Evolutionary conservation across 37 sponge, comb jelly and placozoan genomes (phyloP).

Genomic region (Bolinopsis microptera): DNA sequence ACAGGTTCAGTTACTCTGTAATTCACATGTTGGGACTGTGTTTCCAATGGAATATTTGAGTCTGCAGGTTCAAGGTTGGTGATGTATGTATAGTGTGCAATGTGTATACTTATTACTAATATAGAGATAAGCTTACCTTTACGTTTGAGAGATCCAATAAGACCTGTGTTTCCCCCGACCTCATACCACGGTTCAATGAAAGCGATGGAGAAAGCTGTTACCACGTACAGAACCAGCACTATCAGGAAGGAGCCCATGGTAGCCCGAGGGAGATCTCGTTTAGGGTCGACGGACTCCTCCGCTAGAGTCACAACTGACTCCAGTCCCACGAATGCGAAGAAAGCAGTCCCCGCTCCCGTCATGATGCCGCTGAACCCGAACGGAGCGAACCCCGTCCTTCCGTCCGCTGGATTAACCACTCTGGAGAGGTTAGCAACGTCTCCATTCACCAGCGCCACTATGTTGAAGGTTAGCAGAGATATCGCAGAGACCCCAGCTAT

Average conservation of each 20-base stretch:
- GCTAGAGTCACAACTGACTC: slow-evolving; percentile 29
- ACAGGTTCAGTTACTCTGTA: too few relatives aligned
- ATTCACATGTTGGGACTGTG: too few relatives aligned
- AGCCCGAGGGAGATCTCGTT: slow-evolving; percentile 9
- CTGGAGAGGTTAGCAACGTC: background rate
- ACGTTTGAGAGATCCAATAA: background rate
- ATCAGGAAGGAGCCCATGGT: slow-evolving; percentile 5
- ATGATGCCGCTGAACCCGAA: slow-evolving; percentile 8
- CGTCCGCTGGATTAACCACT: background rate
- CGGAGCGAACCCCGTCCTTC: slow-evolving; percentile 25
- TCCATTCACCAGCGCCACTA: background rate
- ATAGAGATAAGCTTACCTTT: background rate
- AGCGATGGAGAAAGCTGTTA: slow-evolving; percentile 45
- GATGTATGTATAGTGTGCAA: too few relatives aligned
- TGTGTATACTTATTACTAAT: too few relatives aligned
- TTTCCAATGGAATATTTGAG: too few relatives aligned
- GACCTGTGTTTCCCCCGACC: background rate
- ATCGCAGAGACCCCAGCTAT: background rate
- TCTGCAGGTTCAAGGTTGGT: too few relatives aligned
- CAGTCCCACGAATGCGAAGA: slow-evolving; percentile 48
- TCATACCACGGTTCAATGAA: slow-evolving; percentile 4
- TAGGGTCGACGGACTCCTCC: slow-evolving; percentile 29
- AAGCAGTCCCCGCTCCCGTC: background rate
- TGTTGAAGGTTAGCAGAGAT: background rate
- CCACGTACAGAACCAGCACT: background rate